Conservation (phyloP, 1,140 invertebrate genomes). For the Octopus sinensis region DNA sequence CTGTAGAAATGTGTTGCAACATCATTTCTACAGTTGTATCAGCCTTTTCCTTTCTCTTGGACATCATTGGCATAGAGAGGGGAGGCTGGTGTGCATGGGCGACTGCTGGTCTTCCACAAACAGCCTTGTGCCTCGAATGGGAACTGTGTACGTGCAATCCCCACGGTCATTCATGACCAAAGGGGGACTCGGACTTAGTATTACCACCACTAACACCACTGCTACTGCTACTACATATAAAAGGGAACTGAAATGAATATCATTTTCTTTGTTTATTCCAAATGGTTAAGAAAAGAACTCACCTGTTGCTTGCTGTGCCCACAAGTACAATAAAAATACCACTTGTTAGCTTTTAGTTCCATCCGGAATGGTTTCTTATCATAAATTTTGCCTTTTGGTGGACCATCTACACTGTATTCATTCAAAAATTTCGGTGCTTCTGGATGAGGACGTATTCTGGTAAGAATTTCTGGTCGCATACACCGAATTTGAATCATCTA, state of each 20-base stretch:
- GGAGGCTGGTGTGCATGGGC: too few relatives aligned
- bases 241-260: neutral
- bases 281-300: conserved; percentile 14
- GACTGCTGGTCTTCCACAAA: neutral
- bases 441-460: conserved; percentile 27
- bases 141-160: neutral
- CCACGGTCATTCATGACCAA: neutral
- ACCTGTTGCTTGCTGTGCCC: conserved; percentile 82
- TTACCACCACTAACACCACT: neutral
- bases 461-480: conserved; percentile 3
- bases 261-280: neutral
- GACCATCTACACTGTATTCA: conserved; percentile 33
- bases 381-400: conserved; percentile 45
- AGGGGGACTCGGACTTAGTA: neutral
- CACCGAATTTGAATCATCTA: conserved; percentile 19
- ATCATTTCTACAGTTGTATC: too few relatives aligned
- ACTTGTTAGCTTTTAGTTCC: conserved; percentile 71
- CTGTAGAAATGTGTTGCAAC: too few relatives aligned
- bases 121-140: neutral
- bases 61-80: too few relatives aligned
- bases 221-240: neutral
- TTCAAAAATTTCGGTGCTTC: conserved; percentile 40
- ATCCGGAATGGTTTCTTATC: conserved; percentile 88
- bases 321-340: conserved; percentile 90
- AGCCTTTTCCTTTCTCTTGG: too few relatives aligned